Evolutionary conservation across 1,140 invertebrate species (phyloP).

Genomic region (Diploscapter pachys): DNA sequence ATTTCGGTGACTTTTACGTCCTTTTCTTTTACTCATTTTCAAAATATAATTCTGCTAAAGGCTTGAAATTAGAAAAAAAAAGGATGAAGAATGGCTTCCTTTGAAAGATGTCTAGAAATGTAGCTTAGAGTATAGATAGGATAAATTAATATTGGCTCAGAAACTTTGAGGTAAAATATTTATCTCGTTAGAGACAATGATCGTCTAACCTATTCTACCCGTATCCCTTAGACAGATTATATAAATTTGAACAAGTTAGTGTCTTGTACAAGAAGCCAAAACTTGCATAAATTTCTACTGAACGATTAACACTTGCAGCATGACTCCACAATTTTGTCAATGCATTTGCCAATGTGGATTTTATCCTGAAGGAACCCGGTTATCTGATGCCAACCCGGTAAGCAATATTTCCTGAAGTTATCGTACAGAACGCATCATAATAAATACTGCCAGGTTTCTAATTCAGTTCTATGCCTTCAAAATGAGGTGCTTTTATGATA

Average conservation of each 20-base stretch:
- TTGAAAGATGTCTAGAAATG: too few relatives aligned
- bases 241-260: constrained; percentile 11
- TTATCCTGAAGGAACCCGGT: constrained; percentile 10
- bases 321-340: background rate
- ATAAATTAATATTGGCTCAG: too few relatives aligned
- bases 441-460: background rate
- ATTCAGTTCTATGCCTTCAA: background rate
- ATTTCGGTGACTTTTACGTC: too few relatives aligned
- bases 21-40: too few relatives aligned
- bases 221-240: background rate
- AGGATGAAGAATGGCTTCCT: too few relatives aligned
- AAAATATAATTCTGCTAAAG: too few relatives aligned
- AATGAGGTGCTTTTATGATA: too few relatives aligned
- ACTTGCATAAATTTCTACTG: background rate
- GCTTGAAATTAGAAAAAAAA: too few relatives aligned
- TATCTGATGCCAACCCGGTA: background rate
- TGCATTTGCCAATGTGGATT: constrained; percentile 22
- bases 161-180: too few relatives aligned
- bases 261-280: constrained; percentile 9
- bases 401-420: background rate
- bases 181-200: too few relatives aligned
- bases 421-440: background rate
- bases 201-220: background rate
- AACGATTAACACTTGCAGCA: background rate
- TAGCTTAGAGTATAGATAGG: too few relatives aligned